Evolutionary conservation across 1,140 invertebrate genomes (phyloP), one percentile per base, ranked within the genome.

Genomic region (Lysiphlebus fabarum): DNA sequence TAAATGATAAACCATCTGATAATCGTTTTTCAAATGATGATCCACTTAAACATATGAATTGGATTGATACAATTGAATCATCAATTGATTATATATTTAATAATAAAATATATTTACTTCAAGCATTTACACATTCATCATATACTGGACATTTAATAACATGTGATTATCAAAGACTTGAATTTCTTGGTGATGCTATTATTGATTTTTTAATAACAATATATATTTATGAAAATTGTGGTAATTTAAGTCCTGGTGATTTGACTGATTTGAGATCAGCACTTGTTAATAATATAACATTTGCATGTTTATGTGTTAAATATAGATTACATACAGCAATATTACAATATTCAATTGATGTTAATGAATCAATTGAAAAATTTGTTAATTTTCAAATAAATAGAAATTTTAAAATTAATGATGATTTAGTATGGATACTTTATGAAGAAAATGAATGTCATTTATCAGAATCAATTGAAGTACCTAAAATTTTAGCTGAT

Each of bases 141-240:
- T 96, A 91, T 79, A 86, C 87, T 48, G 85, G 86, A 8, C 96
- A 97, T 75, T 83, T 84, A 5, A 73, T 92, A 14, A 97, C 94
- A 0, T 87, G 90, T 65, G 95, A 92, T 70, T 98, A 98, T 77
- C 93, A 99, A 73, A 83, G 95, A 48, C 75, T 98, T 7, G 96
- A 99, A 76, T 98, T 98, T 75, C 82, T 99, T 6, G 96, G 96
- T 26, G 96, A 99, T 83, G 95, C 96, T 5, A 87, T 99, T 41
- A 79, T 98, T 41, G 83, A 98, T 80, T 96, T 95, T 75, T 78
- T 98, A 0, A 90, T 98, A 6, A 96, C 95, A 0, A 81, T 86
- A 9, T 86, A 93, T 67, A 88, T 98, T 48, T 98, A 87, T 70
- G 90, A 96, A 75, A 83, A 86, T 14, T 84, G 82, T 61, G 70